Evolutionary conservation across 92 coral and sea anemone genomes (phyloP).

Genomic region (Phymanthus crucifer): DNA sequence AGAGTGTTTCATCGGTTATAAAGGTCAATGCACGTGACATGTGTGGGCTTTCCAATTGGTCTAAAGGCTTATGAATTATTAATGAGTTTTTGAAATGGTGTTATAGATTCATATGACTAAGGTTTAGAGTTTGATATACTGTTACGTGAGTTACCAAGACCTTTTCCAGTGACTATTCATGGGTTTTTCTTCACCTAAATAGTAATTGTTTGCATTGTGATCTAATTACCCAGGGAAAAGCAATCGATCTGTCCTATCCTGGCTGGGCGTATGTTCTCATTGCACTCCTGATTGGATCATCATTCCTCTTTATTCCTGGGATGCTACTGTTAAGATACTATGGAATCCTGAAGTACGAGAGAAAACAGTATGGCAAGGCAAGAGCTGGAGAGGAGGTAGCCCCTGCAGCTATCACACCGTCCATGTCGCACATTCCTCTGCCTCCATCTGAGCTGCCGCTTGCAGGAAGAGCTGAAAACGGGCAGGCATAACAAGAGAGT

Average conservation of each 20-base stretch:
- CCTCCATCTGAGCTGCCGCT: conserved; percentile 78
- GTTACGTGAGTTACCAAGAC: no score
- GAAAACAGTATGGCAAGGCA: conserved; percentile 50
- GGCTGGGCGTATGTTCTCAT: conserved; percentile 80
- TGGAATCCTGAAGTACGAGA: conserved; percentile 65
- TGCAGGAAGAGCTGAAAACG: conserved; percentile 51
- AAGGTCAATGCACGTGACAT: no score
- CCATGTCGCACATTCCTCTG: conserved; percentile 79
- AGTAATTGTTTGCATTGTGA: neutral
- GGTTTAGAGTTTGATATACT: no score
- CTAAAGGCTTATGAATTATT: no score
- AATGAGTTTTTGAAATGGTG: no score
- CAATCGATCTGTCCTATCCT: conserved; percentile 47
- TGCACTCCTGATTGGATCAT: conserved; percentile 53
- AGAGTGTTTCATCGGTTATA: no score
- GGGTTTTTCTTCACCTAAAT: neutral
- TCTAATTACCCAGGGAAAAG: conserved; percentile 54
- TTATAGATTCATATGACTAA: no score
- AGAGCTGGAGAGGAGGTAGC: conserved; percentile 57
- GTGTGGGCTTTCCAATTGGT: no score
- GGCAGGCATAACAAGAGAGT: conserved; percentile 19
- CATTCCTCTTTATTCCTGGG: conserved; percentile 64
- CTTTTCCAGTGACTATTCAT: no score
- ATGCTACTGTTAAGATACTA: conserved; percentile 64
- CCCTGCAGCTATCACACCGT: conserved; percentile 79